These are phyloP conservation scores for Cervus canadensis DNA, from an alignment of 2,113 vertebrate species.

Conservation along the genomic window DNA sequence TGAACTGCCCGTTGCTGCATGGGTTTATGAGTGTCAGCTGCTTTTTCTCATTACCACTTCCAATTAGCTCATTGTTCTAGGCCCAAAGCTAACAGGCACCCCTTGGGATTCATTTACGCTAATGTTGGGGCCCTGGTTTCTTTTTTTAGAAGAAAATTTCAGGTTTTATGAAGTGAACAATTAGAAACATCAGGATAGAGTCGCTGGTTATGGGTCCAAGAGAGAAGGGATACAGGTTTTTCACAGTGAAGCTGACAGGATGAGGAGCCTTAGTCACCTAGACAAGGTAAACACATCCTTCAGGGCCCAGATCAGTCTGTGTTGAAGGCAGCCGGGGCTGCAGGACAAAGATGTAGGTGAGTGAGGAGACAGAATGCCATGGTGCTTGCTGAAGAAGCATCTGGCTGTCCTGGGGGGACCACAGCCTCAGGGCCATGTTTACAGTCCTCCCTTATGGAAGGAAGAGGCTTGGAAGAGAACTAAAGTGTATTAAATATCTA, in stretches of 20 bases:
- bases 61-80: constrained; percentile 41
- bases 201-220: background rate
- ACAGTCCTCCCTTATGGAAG: background rate
- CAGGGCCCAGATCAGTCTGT: background rate
- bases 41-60: constrained; percentile 28
- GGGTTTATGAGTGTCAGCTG: background rate
- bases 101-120: constrained; percentile 10
- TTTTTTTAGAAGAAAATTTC: background rate
- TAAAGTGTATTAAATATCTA: background rate
- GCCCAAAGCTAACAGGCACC: background rate
- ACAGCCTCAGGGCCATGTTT: background rate
- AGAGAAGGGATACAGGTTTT: background rate
- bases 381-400: background rate
- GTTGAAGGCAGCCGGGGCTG: background rate
- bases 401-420: background rate
- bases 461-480: background rate
- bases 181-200: background rate
- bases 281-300: background rate
- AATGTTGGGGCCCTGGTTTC: background rate
- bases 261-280: background rate
- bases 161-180: background rate
- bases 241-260: background rate
- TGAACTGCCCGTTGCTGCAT: background rate
- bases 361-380: background rate
- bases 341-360: background rate